Evolutionary conservation across 2,888 invertebrate genomes (phyloP).

Genomic region (Troglohyphantes excavatus): DNA sequence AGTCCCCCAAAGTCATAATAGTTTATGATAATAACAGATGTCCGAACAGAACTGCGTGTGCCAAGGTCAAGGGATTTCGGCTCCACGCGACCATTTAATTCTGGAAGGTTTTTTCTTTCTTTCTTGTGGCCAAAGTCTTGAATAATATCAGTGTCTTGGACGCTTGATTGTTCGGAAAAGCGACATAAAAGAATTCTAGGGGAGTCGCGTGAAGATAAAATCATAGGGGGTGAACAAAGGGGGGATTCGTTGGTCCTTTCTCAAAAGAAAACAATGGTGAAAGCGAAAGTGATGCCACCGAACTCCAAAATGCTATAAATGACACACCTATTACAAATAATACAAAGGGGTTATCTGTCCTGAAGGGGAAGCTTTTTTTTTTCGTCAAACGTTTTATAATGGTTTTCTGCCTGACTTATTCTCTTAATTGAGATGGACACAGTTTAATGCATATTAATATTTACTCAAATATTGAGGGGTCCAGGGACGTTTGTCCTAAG

Average conservation of each 20-base stretch:
- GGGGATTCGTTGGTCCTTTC: background rate
- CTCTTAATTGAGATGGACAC: too few species aligned
- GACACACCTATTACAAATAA: conserved; percentile 1
- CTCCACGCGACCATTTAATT: conserved; percentile 33
- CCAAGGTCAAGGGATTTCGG: conserved; percentile 54
- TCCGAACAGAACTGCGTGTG: conserved; percentile 24
- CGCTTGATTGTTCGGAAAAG: background rate
- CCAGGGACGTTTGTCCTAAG: too few species aligned
- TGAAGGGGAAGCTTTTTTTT: too few species aligned
- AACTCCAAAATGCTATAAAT: background rate
- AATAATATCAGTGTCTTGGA: conserved; percentile 38
- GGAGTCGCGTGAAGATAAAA: background rate
- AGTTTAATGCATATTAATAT: too few species aligned
- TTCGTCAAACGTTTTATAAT: too few species aligned
- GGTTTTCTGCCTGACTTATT: too few species aligned
- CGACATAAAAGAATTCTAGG: background rate
- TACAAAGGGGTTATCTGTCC: background rate
- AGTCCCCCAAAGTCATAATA: conserved; percentile 32
- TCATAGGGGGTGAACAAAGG: background rate
- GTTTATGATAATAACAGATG: conserved; percentile 31
- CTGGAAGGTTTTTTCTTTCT: background rate
- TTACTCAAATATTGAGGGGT: too few species aligned
- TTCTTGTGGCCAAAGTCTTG: conserved; percentile 26
- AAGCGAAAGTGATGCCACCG: conserved; percentile 1
- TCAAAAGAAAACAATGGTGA: conserved; percentile 5